Evolutionary conservation across 2,888 invertebrate species (phyloP), one percentile per base, ranked within the genome.

Genomic region (Pheosia tremula): DNA sequence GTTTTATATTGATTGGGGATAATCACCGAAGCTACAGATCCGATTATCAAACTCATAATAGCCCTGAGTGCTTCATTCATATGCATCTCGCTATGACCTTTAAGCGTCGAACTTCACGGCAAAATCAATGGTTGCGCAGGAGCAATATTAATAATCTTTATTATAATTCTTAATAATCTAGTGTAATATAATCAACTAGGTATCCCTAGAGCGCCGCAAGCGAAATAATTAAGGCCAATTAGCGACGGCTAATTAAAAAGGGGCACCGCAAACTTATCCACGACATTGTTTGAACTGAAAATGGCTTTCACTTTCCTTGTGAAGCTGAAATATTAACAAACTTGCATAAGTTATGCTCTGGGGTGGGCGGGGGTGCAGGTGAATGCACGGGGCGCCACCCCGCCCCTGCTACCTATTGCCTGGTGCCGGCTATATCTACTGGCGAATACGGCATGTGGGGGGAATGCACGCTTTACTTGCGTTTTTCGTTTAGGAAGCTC

Each of bases 251-350:
- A n/a, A 47, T 47, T 47, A 47, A 47, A 69, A 71, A 24, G 24
- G 69, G 13, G 38, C 11, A 69, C 65, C 63, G 65, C 75, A 71
- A 57, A 71, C 64, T 69, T 64, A 69, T 65, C 65, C 70, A 59
- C 45, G 36, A 24, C 53, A 60, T 66, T 72, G 72, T 76, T 76
- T 64, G 65, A 64, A 71, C 72, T 63, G 67, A 72, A 81, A 80
- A 77, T 78, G 73, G 89, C 91, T 91, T 86, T 91, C 86, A 89
- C 91, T 90, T 91, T 90, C 87, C 82, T 83, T 78, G 82, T 75
- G 74, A 66, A 54, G 71, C 78, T 90, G 84, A 90, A 91, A 90
- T 91, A 90, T 91, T 91, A 90, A 90, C 88, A 83, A 88, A 85
- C 87, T 89, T 91, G 89, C 91, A 91, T 91, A 90, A 91, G 85